These are phyloP conservation scores for Nebria ingens DNA, from an alignment of 1,140 invertebrate genomes.

Conservation along the genomic window DNA sequence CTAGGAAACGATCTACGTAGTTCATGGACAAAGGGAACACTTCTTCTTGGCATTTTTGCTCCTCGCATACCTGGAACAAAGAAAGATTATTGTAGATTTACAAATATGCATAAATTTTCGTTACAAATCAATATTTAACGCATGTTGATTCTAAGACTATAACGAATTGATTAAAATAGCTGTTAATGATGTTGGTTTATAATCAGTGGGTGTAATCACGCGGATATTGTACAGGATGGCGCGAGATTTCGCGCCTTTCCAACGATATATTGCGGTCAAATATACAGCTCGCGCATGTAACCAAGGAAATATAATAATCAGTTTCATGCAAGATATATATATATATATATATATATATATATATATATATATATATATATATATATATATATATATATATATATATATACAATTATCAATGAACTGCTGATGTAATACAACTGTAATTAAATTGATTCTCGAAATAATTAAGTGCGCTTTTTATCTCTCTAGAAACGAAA, in stretches of 20 bases:
- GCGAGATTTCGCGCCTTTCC: too few relatives aligned
- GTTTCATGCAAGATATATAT: neutral
- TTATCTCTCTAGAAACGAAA: neutral
- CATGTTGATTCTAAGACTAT: neutral
- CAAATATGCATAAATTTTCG: slow-evolving; percentile 10
- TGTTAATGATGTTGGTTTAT: neutral
- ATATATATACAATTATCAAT: neutral
- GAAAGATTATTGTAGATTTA: too few relatives aligned
- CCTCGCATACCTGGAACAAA: slow-evolving; percentile 59
- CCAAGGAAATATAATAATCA: neutral
- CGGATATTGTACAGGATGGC: too few relatives aligned
- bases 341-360: too few relatives aligned
- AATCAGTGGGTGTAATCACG: neutral
- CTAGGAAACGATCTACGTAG: slow-evolving; percentile 64
- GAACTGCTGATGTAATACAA: neutral
- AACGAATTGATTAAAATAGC: slow-evolving; percentile 4
- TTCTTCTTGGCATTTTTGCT: slow-evolving; percentile 63
- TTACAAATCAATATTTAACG: neutral
- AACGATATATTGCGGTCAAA: too few relatives aligned
- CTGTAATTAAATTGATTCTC: neutral
- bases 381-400: too few relatives aligned
- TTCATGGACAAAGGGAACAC: slow-evolving; percentile 65
- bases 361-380: too few relatives aligned
- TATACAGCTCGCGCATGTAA: too few relatives aligned
- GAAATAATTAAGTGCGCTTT: too few relatives aligned